Conservation (phyloP, 2,113 vertebrate genomes). For the Siniperca knerii region DNA sequence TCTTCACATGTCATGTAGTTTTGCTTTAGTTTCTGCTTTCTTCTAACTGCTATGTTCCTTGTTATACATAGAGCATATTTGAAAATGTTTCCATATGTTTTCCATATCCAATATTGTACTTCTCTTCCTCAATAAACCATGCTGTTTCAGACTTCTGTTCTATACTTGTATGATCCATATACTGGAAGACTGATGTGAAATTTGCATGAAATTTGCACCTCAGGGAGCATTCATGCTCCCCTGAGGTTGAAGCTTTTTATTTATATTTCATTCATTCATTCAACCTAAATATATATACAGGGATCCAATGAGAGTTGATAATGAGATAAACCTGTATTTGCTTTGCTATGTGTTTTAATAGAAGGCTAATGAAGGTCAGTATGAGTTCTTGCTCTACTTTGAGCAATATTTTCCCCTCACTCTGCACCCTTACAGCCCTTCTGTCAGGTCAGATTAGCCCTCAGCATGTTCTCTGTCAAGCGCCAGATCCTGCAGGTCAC, state of each 20-base stretch:
- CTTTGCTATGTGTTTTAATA: background rate
- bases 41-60: background rate
- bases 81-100: too few species aligned
- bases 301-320: background rate
- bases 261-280: background rate
- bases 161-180: background rate
- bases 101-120: background rate
- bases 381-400: conserved; percentile 1
- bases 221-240: background rate
- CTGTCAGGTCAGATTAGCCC: conserved; percentile 36
- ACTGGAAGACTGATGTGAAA: background rate
- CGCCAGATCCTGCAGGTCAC: conserved; percentile 12
- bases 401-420: background rate
- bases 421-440: background rate
- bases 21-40: background rate
- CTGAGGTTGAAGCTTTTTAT: background rate
- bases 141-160: background rate
- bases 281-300: background rate
- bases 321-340: background rate
- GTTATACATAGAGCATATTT: background rate
- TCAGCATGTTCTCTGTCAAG: background rate
- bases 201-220: background rate
- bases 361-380: conserved; percentile 8
- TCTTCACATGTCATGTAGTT: background rate
- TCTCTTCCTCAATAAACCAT: background rate